Percentiles rank a stretch among this genome's conserved stretches.
These are phyloP conservation scores for Ophion ellenae DNA, from an alignment of 2,888 invertebrate species.

Conservation along the genomic window DNA sequence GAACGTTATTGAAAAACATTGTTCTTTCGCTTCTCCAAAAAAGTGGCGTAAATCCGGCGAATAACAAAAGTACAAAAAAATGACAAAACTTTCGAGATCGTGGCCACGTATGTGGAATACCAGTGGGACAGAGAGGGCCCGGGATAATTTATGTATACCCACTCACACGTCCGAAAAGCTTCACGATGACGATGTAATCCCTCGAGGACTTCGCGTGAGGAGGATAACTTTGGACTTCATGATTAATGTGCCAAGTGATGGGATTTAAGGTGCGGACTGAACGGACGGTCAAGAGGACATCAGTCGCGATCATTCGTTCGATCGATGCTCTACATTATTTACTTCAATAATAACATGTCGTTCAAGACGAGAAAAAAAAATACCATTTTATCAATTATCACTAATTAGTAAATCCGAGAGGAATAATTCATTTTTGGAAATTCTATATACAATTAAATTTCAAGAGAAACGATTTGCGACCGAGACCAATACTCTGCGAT, in stretches of 20 bases:
- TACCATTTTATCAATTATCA: background rate
- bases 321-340: slow-evolving; percentile 7
- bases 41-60: background rate
- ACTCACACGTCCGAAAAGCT: slow-evolving; percentile 52
- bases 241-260: slow-evolving; percentile 57
- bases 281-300: slow-evolving; percentile 35
- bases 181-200: slow-evolving; percentile 60
- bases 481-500: too few relatives aligned
- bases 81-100: background rate
- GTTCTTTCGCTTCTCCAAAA: too few relatives aligned
- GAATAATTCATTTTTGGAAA: too few relatives aligned
- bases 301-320: slow-evolving; percentile 21
- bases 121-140: background rate
- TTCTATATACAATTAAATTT: too few relatives aligned
- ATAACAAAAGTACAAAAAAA: background rate
- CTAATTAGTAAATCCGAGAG: background rate
- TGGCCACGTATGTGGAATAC: background rate
- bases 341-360: too few relatives aligned
- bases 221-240: slow-evolving; percentile 46
- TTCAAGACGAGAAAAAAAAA: background rate
- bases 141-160: slow-evolving; percentile 54
- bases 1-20: too few relatives aligned
- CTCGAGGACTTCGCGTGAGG: slow-evolving; percentile 49
- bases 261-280: slow-evolving; percentile 31
- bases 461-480: too few relatives aligned